Percentiles rank a stretch among this genome's conserved stretches.
Conservation (phyloP, 1,140 invertebrate genomes). For the Geopemphigus sp. region DNA sequence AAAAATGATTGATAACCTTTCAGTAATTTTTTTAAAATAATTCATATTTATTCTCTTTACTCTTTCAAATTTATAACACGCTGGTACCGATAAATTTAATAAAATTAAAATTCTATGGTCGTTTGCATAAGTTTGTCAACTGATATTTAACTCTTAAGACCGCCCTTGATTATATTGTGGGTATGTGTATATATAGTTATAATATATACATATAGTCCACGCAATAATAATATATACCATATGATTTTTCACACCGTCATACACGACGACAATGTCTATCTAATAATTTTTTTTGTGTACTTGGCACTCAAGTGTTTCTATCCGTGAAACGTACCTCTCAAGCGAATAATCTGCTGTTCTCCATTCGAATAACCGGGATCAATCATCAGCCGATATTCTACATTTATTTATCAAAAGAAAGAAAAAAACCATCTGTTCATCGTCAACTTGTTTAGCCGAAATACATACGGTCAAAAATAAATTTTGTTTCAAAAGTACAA, state of each 20-base stretch:
- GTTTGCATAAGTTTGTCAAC: too few species aligned
- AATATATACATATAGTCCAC: too few species aligned
- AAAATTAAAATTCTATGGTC: too few species aligned
- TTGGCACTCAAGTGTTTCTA: constrained; percentile 28
- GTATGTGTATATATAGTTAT: too few species aligned
- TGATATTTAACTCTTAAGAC: too few species aligned
- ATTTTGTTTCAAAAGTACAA: constrained; percentile 17
- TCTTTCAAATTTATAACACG: too few species aligned
- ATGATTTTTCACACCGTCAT: background rate
- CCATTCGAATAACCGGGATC: constrained; percentile 18
- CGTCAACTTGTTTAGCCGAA: constrained; percentile 27
- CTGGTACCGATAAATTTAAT: too few species aligned
- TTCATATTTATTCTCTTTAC: too few species aligned
- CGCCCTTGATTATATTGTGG: too few species aligned
- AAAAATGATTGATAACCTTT: too few species aligned
- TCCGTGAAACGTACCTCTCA: constrained; percentile 16
- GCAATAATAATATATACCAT: background rate
- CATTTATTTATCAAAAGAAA: constrained; percentile 16
- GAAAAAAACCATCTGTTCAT: constrained; percentile 33
- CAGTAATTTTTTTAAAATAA: too few species aligned
- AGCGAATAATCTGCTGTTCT: background rate
- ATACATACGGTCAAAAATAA: background rate
- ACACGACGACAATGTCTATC: background rate
- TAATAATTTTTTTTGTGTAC: constrained; percentile 3
- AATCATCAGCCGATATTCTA: constrained; percentile 21